Conservation (phyloP, 2,888 invertebrate species). For the Hypselothyrea guttata region DNA sequence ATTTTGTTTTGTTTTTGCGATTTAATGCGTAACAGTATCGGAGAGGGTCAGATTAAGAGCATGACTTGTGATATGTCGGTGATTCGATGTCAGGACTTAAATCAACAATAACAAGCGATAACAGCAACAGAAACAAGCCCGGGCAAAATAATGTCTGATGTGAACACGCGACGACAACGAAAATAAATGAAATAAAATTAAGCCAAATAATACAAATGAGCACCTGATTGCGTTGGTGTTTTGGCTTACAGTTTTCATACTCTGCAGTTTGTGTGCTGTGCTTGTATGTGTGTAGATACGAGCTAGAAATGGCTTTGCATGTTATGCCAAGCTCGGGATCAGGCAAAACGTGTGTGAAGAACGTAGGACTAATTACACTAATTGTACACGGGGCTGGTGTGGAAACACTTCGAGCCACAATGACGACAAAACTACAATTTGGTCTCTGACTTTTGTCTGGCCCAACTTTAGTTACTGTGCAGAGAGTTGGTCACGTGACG, state of each 20-base stretch:
- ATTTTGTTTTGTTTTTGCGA: slow-evolving; percentile 59
- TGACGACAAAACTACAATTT: slow-evolving; percentile 71
- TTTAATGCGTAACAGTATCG: slow-evolving; percentile 47
- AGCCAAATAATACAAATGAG: slow-evolving; percentile 46
- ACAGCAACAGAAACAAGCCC: slow-evolving; percentile 11
- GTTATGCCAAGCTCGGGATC: slow-evolving; percentile 32
- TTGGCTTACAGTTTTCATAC: slow-evolving; percentile 31
- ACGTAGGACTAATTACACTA: slow-evolving; percentile 68
- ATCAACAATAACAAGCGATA: slow-evolving; percentile 53
- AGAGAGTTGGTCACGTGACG: slow-evolving; percentile 59
- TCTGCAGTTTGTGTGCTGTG: slow-evolving; percentile 26
- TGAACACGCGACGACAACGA: slow-evolving; percentile 62
- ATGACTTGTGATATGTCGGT: slow-evolving; percentile 37
- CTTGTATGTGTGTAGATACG: slow-evolving; percentile 26
- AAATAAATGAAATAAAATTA: slow-evolving; percentile 41
- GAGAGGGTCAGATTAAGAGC: slow-evolving; percentile 18
- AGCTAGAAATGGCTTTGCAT: slow-evolving; percentile 71
- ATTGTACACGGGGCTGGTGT: slow-evolving; percentile 64
- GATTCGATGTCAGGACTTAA: slow-evolving; percentile 68
- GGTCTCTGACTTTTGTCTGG: slow-evolving; percentile 59
- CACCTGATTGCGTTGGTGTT: slow-evolving; percentile 61
- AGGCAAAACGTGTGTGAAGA: slow-evolving; percentile 23
- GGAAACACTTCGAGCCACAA: slow-evolving; percentile 64
- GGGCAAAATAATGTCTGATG: slow-evolving; percentile 26
- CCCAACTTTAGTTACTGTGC: slow-evolving; percentile 27